These are phyloP conservation scores for Microctenopoma steveboyesi DNA, from an alignment of 2,797 vertebrate genomes.

Conservation along the genomic window DNA sequence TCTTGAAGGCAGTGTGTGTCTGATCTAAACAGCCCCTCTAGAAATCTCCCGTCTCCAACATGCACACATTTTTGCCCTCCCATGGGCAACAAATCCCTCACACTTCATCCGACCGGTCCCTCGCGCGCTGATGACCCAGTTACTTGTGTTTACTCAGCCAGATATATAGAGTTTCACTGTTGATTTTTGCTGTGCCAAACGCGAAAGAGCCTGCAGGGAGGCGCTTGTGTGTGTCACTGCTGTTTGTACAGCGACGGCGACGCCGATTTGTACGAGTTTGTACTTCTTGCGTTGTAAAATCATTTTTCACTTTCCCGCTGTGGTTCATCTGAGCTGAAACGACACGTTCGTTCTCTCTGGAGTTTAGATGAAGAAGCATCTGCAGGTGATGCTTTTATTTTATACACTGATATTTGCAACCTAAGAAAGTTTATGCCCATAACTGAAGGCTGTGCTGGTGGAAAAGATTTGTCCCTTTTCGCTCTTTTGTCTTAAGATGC, in stretches of 20 bases:
- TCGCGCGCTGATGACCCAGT: conserved; percentile 42
- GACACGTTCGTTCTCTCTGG: too few species aligned
- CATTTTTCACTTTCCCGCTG: too few species aligned
- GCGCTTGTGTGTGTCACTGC: conserved; percentile 39
- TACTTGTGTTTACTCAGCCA: conserved; percentile 62
- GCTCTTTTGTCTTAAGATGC: conserved; percentile 1
- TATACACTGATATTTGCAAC: conserved; percentile 27
- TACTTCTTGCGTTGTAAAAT: conserved; percentile 16
- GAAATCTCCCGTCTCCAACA: conserved; percentile 55
- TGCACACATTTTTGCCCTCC: conserved; percentile 57
- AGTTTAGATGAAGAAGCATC: conserved; percentile 30
- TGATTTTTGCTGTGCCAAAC: conserved; percentile 60
- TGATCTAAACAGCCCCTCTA: conserved; percentile 66
- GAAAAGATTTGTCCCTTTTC: conserved; percentile 1
- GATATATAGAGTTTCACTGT: conserved; percentile 72
- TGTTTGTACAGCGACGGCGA: conserved; percentile 12
- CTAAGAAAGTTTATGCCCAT: background rate
- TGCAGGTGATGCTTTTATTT: conserved; percentile 42
- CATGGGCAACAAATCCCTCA: conserved; percentile 60
- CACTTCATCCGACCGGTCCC: conserved; percentile 60
- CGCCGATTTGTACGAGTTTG: conserved; percentile 22
- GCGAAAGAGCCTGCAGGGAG: conserved; percentile 39
- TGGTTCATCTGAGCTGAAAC: too few species aligned
- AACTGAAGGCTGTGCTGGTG: background rate
- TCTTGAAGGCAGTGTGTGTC: conserved; percentile 23